Evolutionary conservation across 1,140 invertebrate species (phyloP), one percentile per base, ranked within the genome.

Genomic region (Neodiprion lecontei): DNA sequence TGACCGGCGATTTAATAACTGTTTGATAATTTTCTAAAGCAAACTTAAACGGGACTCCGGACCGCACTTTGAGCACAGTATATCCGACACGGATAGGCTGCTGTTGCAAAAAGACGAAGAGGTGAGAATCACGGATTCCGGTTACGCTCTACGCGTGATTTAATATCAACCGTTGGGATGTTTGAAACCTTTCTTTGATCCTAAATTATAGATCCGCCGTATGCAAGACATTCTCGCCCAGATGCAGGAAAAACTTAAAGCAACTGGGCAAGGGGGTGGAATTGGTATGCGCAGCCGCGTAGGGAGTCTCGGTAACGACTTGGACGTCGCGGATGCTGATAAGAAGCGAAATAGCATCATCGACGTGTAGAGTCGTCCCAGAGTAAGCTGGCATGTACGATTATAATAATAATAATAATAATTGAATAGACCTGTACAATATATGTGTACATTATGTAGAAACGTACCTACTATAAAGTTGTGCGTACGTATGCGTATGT

Each of bases 171-270:
- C 17, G 17, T 48, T 14, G 4, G 47, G 2, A 28, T 9, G 9
- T 70, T 9, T 72, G 0, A 14, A 8, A 9, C 8, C 8, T 61
- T 9, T 12, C 17, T 28, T 28, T 40, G 49, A 66, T 75, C 12
- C 50, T 75, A 73, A 72, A 79, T 91, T 90, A 53, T 89, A 96
- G 93, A 96, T 98, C 79, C 92, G 95, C 82, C 91, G 96, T 81
- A 98, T 98, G 97, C 97, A 98, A 89, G 96, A 98, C 86, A 98
- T 98, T 93, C 90, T 99, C 74, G 93, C 95, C 47, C 96, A 97
- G 87, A 99, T 99, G 97, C 96, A 99, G 90, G 96, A 97, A 80
- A 96, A 98, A 89, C 92, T 99, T 48, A 96, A 96, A 88, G 93
- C 93, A 76, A 93, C 93, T 73, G 92, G 93, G 80, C 91, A 93